A percentile compares a stretch with the other conserved stretches of the same genome.
These are phyloP conservation scores for Stercorarius parasiticus DNA, from an alignment of 2,113 vertebrate species.

Conservation along the genomic window DNA sequence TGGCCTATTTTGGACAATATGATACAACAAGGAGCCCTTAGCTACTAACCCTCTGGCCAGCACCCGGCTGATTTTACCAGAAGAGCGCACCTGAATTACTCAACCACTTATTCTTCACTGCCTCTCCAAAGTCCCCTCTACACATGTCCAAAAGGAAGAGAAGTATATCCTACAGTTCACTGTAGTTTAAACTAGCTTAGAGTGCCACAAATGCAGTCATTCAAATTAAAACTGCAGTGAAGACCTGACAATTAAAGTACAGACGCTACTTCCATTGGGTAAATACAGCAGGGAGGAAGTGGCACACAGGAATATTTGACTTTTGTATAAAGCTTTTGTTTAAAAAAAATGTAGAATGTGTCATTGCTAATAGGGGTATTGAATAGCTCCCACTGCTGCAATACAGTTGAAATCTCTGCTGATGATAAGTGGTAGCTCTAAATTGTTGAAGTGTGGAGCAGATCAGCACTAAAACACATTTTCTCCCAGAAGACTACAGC, in stretches of 20 bases:
- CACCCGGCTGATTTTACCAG: background rate
- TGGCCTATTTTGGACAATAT: background rate
- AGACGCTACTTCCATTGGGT: background rate
- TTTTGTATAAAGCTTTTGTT: slow-evolving; percentile 18
- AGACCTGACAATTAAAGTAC: background rate
- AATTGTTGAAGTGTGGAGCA: background rate
- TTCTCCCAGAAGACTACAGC: background rate
- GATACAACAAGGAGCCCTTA: background rate
- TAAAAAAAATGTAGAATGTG: background rate
- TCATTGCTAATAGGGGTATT: background rate
- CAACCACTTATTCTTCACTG: background rate
- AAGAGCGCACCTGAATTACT: background rate
- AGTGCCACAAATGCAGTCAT: background rate
- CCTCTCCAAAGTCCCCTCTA: background rate
- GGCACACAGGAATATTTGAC: background rate
- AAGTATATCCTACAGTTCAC: background rate
- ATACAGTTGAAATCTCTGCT: background rate
- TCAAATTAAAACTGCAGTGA: background rate
- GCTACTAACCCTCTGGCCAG: background rate
- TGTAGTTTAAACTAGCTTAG: background rate
- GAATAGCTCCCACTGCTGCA: background rate
- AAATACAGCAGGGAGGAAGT: background rate
- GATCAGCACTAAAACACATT: background rate
- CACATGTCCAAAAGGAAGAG: background rate
- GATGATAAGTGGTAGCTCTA: background rate